Evolutionary conservation across 2,888 invertebrate genomes (phyloP).

Genomic region (Cryptosula pallasiana): DNA sequence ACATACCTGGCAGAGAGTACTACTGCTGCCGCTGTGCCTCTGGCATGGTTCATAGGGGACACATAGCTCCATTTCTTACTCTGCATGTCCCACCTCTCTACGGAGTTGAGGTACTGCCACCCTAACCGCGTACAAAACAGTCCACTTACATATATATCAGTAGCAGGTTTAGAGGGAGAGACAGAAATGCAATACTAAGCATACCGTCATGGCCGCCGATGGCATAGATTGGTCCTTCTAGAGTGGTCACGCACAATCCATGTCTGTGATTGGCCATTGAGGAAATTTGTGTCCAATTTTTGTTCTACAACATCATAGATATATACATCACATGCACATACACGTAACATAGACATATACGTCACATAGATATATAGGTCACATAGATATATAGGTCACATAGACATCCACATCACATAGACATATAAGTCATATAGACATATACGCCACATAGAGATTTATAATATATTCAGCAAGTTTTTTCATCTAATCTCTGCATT

Average conservation of each 20-base stretch:
- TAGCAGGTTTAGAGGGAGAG: too few species aligned
- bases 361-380: too few species aligned
- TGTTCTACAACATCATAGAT: constrained; percentile 56
- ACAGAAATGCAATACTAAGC: too few species aligned
- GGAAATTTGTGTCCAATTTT: constrained; percentile 71
- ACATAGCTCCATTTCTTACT: constrained; percentile 84
- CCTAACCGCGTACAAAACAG: constrained; percentile 48
- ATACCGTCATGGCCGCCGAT: constrained; percentile 84
- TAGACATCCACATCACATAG: too few species aligned
- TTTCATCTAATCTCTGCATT: too few species aligned
- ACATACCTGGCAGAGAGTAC: constrained; percentile 67
- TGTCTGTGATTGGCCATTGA: constrained; percentile 83
- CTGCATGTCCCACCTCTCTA: constrained; percentile 86
- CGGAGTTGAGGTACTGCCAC: constrained; percentile 88
- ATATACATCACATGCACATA: neutral
- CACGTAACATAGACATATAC: too few species aligned
- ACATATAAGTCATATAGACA: too few species aligned
- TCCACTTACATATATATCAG: too few species aligned
- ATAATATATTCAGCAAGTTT: too few species aligned
- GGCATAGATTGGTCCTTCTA: constrained; percentile 80
- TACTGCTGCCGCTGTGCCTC: constrained; percentile 85
- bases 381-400: too few species aligned
- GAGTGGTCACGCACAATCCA: constrained; percentile 61
- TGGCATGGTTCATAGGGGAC: constrained; percentile 79
- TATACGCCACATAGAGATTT: too few species aligned